These are phyloP conservation scores for Ammospiza nelsoni DNA, from an alignment of 2,113 vertebrate genomes.

Conservation along the genomic window DNA sequence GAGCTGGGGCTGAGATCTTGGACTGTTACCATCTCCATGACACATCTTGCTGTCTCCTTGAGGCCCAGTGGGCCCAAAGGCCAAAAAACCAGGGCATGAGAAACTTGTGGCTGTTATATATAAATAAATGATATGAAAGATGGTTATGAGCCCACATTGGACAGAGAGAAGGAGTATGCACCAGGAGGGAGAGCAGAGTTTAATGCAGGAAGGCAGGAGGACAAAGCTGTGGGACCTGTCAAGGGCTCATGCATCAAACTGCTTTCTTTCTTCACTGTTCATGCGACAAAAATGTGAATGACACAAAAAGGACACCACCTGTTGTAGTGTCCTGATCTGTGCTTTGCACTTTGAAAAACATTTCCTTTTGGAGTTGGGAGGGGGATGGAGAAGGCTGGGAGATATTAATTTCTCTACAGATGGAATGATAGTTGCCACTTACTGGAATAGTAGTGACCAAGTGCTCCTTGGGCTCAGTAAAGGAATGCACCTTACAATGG, in stretches of 20 bases:
- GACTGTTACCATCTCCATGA: neutral
- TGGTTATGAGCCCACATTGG: neutral
- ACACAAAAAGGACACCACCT: neutral
- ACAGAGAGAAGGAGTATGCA: neutral
- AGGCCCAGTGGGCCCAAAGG: neutral
- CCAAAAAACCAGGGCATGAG: accelerated
- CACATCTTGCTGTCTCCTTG: neutral
- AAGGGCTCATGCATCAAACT: neutral
- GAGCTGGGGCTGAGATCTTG: neutral
- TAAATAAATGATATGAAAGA: neutral
- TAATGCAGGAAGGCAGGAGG: neutral
- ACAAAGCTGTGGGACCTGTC: neutral
- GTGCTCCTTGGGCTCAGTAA: neutral
- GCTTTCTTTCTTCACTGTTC: neutral
- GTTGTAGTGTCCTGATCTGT: neutral
- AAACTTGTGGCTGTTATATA: neutral
- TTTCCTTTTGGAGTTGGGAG: neutral
- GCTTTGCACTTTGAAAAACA: neutral
- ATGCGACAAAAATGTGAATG: neutral
- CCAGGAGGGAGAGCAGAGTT: neutral
- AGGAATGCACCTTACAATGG: neutral
- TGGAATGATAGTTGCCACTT: neutral
- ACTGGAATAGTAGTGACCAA: neutral
- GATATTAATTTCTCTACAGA: neutral
- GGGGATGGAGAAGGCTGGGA: neutral